A percentile compares a stretch with the other conserved stretches of the same genome.
Evolutionary conservation across 2,888 invertebrate genomes (phyloP).

Genomic region (Atethmia centrago): DNA sequence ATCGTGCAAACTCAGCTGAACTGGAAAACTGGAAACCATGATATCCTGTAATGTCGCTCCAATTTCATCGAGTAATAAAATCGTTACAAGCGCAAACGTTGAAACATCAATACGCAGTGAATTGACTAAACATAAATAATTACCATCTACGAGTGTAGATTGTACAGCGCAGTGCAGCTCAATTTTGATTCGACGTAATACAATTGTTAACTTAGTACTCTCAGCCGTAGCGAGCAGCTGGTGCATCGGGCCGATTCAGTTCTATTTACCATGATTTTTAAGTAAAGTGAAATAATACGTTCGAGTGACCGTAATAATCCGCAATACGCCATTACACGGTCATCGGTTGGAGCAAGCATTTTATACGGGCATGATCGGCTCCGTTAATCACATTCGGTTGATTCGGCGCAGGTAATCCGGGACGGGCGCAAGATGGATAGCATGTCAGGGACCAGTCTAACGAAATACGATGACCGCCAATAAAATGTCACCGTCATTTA

Average conservation of each 20-base stretch:
- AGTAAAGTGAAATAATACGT: constrained; percentile 54
- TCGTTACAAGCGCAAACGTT: constrained; percentile 19
- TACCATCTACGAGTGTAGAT: constrained; percentile 26
- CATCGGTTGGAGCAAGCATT: constrained; percentile 66
- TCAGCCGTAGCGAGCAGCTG: constrained; percentile 29
- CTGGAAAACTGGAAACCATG: constrained; percentile 24
- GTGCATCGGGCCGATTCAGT: constrained; percentile 32
- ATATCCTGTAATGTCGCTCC: constrained; percentile 20
- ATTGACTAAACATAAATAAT: constrained; percentile 46
- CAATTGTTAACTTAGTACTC: constrained; percentile 40
- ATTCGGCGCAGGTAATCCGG: constrained; percentile 73
- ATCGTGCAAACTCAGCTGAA: constrained; percentile 29
- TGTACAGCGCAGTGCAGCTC: constrained; percentile 31
- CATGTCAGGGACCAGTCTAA: constrained; percentile 67
- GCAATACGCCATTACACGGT: constrained; percentile 64
- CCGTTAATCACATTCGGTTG: constrained; percentile 76
- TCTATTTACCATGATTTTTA: constrained; percentile 58
- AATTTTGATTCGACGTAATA: constrained; percentile 32
- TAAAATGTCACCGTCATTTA: constrained; percentile 65
- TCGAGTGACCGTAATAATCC: constrained; percentile 62
- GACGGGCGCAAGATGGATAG: constrained; percentile 73
- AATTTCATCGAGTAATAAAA: constrained; percentile 30
- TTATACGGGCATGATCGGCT: constrained; percentile 73
- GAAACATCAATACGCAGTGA: constrained; percentile 32
- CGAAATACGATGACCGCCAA: constrained; percentile 65